Evolutionary conservation across 2,797 vertebrate species (phyloP).

Genomic region (Pseudomugil tenellus): DNA sequence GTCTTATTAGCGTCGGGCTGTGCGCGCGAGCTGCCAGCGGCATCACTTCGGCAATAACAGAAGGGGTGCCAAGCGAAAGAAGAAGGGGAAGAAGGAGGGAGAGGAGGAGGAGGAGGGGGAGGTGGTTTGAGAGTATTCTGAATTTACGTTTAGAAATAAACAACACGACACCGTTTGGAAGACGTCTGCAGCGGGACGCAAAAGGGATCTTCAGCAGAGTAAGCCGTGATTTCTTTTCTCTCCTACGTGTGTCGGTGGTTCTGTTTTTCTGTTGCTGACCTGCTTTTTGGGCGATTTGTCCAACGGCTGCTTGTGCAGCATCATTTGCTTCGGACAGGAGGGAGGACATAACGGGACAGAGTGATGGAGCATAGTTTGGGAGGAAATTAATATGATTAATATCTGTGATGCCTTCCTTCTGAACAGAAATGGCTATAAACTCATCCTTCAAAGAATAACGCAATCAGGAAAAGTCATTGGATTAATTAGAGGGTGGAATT

Average conservation of each 20-base stretch:
- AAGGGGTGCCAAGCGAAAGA: constrained; percentile 48
- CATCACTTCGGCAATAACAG: constrained; percentile 63
- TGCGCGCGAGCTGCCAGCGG: constrained; percentile 56
- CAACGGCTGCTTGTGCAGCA: constrained; percentile 39
- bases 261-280: constrained; percentile 35
- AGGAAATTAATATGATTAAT: neutral
- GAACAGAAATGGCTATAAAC: constrained; percentile 22
- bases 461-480: constrained; percentile 1
- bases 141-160: constrained; percentile 66
- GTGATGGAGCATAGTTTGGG: constrained; percentile 15
- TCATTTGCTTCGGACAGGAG: constrained; percentile 27
- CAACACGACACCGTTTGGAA: constrained; percentile 57
- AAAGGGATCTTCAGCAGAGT: constrained; percentile 68
- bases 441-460: constrained; percentile 19
- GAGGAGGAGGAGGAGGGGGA: no score
- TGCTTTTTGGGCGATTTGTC: constrained; percentile 42
- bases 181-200: constrained; percentile 63
- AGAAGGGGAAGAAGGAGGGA: constrained; percentile 28
- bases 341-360: constrained; percentile 21
- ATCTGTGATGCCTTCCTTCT: no score
- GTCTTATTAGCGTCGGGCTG: constrained; percentile 30
- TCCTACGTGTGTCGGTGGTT: neutral
- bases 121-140: constrained; percentile 45
- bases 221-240: constrained; percentile 62
- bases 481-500: neutral